These are phyloP conservation scores for Amiota mariae DNA, from an alignment of 2,888 invertebrate genomes.

Conservation along the genomic window DNA sequence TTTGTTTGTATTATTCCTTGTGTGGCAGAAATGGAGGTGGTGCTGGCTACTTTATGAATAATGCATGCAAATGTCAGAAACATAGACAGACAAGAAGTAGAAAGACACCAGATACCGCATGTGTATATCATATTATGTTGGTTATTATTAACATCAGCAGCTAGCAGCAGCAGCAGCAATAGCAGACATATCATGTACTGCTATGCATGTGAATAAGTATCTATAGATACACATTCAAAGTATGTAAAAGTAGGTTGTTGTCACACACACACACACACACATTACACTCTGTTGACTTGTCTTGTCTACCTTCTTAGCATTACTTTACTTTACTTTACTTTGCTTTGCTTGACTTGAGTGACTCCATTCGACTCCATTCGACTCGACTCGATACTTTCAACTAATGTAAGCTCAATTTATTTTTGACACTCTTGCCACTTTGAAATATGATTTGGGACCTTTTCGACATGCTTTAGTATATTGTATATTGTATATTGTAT, in stretches of 20 bases:
- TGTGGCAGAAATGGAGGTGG: neutral
- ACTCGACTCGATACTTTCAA: conserved; percentile 10
- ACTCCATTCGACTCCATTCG: no score
- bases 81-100: conserved; percentile 10
- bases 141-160: conserved; percentile 1
- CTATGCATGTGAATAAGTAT: neutral
- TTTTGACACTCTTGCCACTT: conserved; percentile 37
- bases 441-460: conserved; percentile 8
- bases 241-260: no score
- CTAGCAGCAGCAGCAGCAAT: no score
- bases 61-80: conserved; percentile 25
- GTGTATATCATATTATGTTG: conserved; percentile 20
- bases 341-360: neutral
- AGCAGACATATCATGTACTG: neutral
- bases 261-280: no score
- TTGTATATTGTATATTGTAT: neutral
- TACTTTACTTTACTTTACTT: neutral
- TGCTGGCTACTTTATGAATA: conserved; percentile 19
- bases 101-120: conserved; percentile 25
- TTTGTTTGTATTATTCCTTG: neutral
- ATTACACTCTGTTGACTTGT: neutral
- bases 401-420: conserved; percentile 39
- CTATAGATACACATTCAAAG: neutral
- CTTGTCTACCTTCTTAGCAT: neutral
- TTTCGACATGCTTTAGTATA: conserved; percentile 6